Evolutionary conservation across 2,888 invertebrate genomes (phyloP), one percentile per base, ranked within the genome.

Genomic region (Protonemura montana): DNA sequence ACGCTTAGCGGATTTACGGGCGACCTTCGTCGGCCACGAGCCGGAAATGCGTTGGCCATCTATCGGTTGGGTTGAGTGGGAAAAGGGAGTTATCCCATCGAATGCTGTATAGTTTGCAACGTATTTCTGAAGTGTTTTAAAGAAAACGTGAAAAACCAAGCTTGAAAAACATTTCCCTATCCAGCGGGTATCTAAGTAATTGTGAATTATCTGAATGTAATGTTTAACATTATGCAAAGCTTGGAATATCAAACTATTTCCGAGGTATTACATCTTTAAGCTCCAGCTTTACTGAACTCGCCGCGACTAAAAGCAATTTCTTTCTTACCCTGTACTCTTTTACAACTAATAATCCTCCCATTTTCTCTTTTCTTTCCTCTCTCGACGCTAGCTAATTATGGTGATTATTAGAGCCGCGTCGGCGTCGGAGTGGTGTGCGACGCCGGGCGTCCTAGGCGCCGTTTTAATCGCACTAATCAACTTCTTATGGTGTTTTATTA

Each of bases 321-420:
- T 78, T 78, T 27, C 27, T 78, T 25, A 1, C 25, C 78, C 7
- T 25, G 13, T n/a, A 26, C 27, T 78, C 78, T 78, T 59, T 59
- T 59, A 59, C 59, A 59, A 59, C 59, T 59, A 84, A 84, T 29
- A 76, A 27, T 84, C 59, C 84, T 59, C 84, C n/a, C 76, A 27
- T 13, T 29, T 81, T 81, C 81, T 81, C 25, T 59, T 76, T 76
- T 76, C 25, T 30, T 76, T 29, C 5, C 81, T 21, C 29, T 30
- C 84, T 3, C 76, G 13, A 28, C 84, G 84, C 81, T 81, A n/a
- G 28, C 84, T 84, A 84, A 84, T 84, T 84, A 84, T 76, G 76
- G 84, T 84, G 84, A 84, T 84, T 83, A 83, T 83, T 76, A 84
- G 10, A 7, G 16, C n/a, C 29, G 81, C 81, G 81, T n/a, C 0